phyloP scores from a whole-genome alignment of 2,888 invertebrate genomes.

The Dioctria linearis region DNA sequence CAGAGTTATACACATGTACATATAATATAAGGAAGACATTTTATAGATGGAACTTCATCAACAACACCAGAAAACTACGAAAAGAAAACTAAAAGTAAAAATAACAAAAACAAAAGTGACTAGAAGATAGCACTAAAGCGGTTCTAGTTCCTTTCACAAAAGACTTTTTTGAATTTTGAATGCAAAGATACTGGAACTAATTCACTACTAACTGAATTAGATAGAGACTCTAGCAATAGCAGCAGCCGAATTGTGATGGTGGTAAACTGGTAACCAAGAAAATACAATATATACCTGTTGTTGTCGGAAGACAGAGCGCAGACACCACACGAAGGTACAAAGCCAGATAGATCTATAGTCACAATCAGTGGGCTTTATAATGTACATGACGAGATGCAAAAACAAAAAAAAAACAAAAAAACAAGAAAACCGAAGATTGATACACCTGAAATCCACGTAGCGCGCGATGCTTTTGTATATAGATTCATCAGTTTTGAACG shows the following conservation, averaged over 20 bases:
- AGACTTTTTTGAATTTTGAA: constrained; percentile 33
- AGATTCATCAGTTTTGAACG: constrained; percentile 31
- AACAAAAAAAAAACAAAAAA: background rate
- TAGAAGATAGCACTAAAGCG: constrained; percentile 54
- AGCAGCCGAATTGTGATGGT: constrained; percentile 28
- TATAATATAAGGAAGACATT: background rate
- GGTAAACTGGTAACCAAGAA: background rate
- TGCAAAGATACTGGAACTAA: constrained; percentile 56
- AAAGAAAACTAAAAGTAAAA: background rate
- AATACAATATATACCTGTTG: constrained; percentile 3
- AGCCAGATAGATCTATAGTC: constrained; percentile 2
- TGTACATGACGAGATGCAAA: constrained; percentile 4
- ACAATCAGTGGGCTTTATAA: constrained; percentile 3
- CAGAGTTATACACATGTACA: background rate
- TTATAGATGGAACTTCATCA: constrained; percentile 27
- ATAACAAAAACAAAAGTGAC: constrained; percentile 19
- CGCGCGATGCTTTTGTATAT: constrained; percentile 9
- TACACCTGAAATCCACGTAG: constrained; percentile 18
- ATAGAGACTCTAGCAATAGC: background rate
- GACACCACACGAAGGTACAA: background rate
- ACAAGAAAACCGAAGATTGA: constrained; percentile 15
- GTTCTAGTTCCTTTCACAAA: constrained; percentile 52
- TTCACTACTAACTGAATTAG: constrained; percentile 50
- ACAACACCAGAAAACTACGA: background rate
- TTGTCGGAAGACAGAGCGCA: background rate